A percentile compares a stretch with the other conserved stretches of the same genome.
phyloP scores from a whole-genome alignment of 37 sponge, comb jelly and placozoan species.

The Halichondria panicea region DNA sequence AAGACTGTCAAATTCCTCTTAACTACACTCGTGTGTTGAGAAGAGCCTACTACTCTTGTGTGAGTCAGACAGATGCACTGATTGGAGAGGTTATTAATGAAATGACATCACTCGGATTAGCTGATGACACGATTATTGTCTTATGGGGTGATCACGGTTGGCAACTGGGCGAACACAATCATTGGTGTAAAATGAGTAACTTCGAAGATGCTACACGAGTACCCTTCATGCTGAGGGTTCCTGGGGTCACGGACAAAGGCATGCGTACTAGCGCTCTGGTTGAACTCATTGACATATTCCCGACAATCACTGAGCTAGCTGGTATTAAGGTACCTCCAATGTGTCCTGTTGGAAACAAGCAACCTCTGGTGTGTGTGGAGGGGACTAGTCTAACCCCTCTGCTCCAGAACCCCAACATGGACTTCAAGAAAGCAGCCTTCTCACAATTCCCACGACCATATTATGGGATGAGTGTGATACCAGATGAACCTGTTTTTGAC shows the following conservation, averaged over 20 bases:
- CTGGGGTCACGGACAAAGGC: slow-evolving; percentile 17
- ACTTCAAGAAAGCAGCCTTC: slow-evolving; percentile 47
- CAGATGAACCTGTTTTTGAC: slow-evolving; percentile 14
- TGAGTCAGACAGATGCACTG: slow-evolving; percentile 39
- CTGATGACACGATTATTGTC: slow-evolving; percentile 40
- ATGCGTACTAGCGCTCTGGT: slow-evolving; percentile 11
- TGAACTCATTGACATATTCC: slow-evolving; percentile 46
- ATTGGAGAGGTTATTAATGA: slow-evolving; percentile 20
- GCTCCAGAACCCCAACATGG: slow-evolving; percentile 13
- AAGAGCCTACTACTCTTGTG: slow-evolving; percentile 41
- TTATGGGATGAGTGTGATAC: slow-evolving; percentile 1
- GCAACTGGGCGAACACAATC: slow-evolving; percentile 32
- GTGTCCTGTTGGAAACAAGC: slow-evolving; percentile 22
- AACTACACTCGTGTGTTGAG: background rate
- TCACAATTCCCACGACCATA: slow-evolving; percentile 35
- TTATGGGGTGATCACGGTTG: slow-evolving; percentile 55
- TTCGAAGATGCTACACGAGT: slow-evolving; percentile 49
- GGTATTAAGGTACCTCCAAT: slow-evolving; percentile 1
- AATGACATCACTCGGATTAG: slow-evolving; percentile 9
- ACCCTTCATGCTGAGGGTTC: slow-evolving; percentile 41
- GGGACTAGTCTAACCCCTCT: slow-evolving; percentile 27
- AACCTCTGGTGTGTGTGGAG: slow-evolving; percentile 17
- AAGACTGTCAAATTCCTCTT: slow-evolving; percentile 12
- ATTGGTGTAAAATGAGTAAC: slow-evolving; percentile 39
- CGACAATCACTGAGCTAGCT: slow-evolving; percentile 26